phyloP scores from a whole-genome alignment of 1,140 invertebrate genomes.

The Drosophila sp. region DNA sequence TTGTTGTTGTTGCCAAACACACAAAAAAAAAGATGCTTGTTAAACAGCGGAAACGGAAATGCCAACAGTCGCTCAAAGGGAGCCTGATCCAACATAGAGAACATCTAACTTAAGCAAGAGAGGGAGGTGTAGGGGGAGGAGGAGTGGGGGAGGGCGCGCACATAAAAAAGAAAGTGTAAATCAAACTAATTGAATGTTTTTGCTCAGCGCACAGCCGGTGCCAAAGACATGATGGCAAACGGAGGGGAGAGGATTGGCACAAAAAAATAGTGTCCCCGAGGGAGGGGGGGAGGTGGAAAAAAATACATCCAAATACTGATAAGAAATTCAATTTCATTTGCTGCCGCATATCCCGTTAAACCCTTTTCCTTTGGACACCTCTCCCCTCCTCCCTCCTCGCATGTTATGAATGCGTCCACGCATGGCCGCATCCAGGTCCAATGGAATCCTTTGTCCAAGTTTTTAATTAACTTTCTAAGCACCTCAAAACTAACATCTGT shows the following conservation, averaged over 20 bases:
- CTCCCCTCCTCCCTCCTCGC: background rate
- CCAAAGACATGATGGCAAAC: slow-evolving; percentile 50
- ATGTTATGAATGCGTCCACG: background rate
- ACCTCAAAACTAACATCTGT: background rate
- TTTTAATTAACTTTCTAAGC: slow-evolving; percentile 1
- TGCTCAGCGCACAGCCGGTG: slow-evolving; percentile 65
- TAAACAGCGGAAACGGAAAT: slow-evolving; percentile 79
- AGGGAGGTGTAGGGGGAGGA: slow-evolving; percentile 26
- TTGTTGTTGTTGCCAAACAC: slow-evolving; percentile 48
- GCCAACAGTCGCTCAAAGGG: slow-evolving; percentile 76
- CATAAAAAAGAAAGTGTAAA: slow-evolving; percentile 68
- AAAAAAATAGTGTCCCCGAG: slow-evolving; percentile 8
- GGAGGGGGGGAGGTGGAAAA: background rate
- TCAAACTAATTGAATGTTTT: slow-evolving; percentile 81
- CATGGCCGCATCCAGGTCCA: background rate
- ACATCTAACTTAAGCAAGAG: slow-evolving; percentile 20
- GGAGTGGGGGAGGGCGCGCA: slow-evolving; percentile 14
- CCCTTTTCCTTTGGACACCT: slow-evolving; percentile 34
- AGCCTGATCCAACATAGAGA: slow-evolving; percentile 22
- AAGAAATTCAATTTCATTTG: slow-evolving; percentile 70
- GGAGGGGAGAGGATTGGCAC: slow-evolving; percentile 30
- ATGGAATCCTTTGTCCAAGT: background rate
- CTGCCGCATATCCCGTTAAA: slow-evolving; percentile 35
- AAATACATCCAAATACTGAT: slow-evolving; percentile 32
- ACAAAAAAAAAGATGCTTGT: slow-evolving; percentile 62